Conservation (phyloP, 2,888 invertebrate genomes). For the Pseudococcus viburni region DNA sequence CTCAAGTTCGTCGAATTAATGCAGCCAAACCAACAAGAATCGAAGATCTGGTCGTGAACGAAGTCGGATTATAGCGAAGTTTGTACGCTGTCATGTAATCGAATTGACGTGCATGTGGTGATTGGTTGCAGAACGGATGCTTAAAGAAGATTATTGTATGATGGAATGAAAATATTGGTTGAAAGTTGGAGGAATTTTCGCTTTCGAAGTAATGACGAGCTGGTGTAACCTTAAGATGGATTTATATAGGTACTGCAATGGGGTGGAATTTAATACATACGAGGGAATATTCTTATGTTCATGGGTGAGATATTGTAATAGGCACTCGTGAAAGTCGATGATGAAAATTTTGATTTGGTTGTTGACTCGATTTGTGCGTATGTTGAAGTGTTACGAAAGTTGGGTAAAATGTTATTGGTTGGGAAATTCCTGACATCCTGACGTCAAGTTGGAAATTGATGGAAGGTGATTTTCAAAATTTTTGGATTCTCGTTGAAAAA, state of each 20-base stretch:
- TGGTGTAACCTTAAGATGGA: neutral
- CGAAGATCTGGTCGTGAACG: neutral
- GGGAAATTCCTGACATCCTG: neutral
- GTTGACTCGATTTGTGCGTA: no score
- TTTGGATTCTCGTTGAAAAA: no score
- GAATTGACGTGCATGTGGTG: conserved; percentile 1
- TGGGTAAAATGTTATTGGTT: no score
- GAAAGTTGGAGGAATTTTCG: neutral
- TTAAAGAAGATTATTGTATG: neutral
- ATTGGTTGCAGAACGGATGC: conserved; percentile 2
- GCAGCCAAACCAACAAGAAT: neutral
- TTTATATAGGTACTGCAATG: neutral
- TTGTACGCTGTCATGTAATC: neutral
- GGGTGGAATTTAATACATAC: neutral
- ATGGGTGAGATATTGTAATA: neutral
- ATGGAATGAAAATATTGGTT: neutral
- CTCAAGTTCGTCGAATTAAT: neutral
- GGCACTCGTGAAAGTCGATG: no score
- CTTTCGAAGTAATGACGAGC: neutral
- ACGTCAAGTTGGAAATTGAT: neutral
- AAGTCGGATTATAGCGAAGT: conserved; percentile 3
- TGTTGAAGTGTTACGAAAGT: no score
- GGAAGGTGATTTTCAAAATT: neutral
- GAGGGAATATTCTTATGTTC: neutral
- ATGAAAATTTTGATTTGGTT: no score